A percentile compares a stretch with the other conserved stretches of the same genome.
These are phyloP conservation scores for Lamellibrachia luymesi DNA, from an alignment of 1,140 invertebrate genomes.

Conservation along the genomic window DNA sequence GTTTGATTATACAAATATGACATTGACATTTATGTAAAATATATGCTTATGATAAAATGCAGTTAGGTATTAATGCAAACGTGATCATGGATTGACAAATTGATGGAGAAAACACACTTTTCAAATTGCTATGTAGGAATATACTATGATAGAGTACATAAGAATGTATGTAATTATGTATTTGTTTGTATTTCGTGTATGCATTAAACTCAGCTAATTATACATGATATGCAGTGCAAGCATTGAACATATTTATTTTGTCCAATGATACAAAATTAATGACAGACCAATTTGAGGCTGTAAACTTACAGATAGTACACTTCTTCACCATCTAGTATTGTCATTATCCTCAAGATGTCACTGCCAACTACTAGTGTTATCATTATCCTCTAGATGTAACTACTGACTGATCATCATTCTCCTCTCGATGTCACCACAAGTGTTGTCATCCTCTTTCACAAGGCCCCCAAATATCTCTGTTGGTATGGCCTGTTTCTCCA, in stretches of 20 bases:
- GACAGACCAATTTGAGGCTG: neutral
- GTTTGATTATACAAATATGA: neutral
- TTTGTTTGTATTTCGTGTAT: neutral
- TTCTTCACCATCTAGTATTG: neutral
- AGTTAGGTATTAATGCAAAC: neutral
- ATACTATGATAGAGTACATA: neutral
- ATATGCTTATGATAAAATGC: neutral
- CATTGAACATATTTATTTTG: neutral
- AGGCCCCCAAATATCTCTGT: constrained; percentile 84
- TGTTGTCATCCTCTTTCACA: constrained; percentile 48
- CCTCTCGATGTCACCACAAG: neutral
- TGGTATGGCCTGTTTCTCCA: constrained; percentile 79
- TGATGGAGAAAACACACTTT: neutral
- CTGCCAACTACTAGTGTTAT: neutral
- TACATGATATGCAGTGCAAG: neutral
- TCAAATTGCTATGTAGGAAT: neutral
- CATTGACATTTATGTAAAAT: neutral
- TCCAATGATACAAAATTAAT: neutral
- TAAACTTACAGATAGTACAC: neutral
- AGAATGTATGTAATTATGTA: neutral
- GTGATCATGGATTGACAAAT: neutral
- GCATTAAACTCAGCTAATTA: neutral
- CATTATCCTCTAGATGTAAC: neutral
- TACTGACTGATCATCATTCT: neutral
- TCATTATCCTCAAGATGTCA: neutral